These are phyloP conservation scores for Tricholaema leucomelas DNA, from an alignment of 2,113 vertebrate genomes.

Conservation along the genomic window DNA sequence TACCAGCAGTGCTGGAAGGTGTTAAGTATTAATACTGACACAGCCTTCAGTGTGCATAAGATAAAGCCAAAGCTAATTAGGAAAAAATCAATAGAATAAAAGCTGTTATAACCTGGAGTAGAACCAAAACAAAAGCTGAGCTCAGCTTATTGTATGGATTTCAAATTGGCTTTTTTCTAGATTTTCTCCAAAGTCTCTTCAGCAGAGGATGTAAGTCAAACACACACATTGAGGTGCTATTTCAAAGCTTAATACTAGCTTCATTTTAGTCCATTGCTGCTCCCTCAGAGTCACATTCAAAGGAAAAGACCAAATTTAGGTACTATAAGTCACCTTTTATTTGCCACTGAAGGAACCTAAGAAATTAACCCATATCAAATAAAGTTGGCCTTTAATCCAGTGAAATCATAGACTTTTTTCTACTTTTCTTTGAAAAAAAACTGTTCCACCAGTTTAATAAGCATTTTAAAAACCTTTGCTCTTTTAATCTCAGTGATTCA, in stretches of 20 bases:
- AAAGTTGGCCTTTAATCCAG: background rate
- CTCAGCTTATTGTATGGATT: background rate
- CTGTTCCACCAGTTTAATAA: background rate
- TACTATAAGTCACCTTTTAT: background rate
- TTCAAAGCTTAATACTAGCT: background rate
- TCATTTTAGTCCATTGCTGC: background rate
- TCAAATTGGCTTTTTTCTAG: background rate
- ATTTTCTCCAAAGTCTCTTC: background rate
- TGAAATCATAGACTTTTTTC: background rate
- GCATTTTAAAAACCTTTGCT: background rate
- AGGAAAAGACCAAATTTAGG: background rate
- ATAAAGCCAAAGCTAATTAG: slow-evolving; percentile 19
- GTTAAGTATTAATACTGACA: background rate
- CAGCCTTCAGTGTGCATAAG: background rate
- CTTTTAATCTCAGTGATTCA: background rate
- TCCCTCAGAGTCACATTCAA: background rate
- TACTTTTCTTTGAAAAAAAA: background rate
- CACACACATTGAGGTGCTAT: background rate
- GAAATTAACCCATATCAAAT: background rate
- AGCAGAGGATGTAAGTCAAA: background rate
- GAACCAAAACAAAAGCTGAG: background rate
- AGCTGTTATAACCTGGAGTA: background rate
- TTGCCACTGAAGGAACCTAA: background rate
- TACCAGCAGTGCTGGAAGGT: background rate
- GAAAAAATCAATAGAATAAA: slow-evolving; percentile 25